Evolutionary conservation across 1,140 invertebrate genomes (phyloP).

Genomic region (Pseudachorutes palmiensis): DNA sequence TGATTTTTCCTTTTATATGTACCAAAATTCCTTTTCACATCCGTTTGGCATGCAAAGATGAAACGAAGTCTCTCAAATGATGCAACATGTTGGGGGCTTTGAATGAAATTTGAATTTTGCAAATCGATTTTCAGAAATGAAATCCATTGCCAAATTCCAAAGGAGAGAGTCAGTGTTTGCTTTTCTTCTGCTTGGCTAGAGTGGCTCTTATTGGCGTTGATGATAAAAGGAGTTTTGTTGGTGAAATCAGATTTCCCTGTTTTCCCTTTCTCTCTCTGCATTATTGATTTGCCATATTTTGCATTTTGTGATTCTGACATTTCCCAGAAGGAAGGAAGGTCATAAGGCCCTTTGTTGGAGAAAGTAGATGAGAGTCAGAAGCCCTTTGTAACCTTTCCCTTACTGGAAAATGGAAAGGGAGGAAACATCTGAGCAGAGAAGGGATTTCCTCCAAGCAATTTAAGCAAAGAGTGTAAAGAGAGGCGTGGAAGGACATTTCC

Average conservation of each 20-base stretch:
- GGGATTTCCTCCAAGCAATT: neutral
- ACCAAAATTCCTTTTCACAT: no score
- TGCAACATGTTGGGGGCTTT: no score
- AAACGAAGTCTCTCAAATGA: no score
- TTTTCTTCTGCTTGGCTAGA: neutral
- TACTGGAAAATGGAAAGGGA: neutral
- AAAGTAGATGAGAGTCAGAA: neutral
- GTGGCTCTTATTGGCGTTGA: neutral
- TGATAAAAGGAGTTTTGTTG: neutral
- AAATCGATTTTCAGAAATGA: no score
- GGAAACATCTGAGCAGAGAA: neutral
- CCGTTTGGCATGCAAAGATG: no score
- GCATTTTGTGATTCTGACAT: neutral
- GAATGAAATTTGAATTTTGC: no score
- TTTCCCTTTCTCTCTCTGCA: neutral
- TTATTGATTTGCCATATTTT: neutral
- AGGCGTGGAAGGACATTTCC: no score
- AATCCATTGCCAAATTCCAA: no score
- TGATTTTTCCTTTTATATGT: no score
- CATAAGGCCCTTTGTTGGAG: neutral
- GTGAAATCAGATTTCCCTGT: neutral
- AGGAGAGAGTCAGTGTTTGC: no score
- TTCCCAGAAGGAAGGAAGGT: neutral
- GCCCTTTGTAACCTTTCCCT: neutral
- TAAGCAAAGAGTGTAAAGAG: neutral